Evolutionary conservation across 1,140 invertebrate species (phyloP), one percentile per base, ranked within the genome.

Genomic region (Philotrypesis tridentata): DNA sequence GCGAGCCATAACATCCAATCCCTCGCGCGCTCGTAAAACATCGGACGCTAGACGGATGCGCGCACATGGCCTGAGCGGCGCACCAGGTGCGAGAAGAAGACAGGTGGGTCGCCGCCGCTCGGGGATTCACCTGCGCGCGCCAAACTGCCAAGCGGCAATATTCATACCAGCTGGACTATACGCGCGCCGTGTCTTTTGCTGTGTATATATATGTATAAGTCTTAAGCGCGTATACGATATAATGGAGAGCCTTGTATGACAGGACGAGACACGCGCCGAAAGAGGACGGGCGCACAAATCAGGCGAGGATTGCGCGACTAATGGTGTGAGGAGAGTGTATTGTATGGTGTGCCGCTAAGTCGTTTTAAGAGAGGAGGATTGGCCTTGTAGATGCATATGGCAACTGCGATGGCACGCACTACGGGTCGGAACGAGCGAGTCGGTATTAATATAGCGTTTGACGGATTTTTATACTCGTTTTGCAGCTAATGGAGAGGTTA

Each of bases 111-210:
- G 17, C 48, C 68, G 17, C 48, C 68, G 37, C 40, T 43, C 29
- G 67, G 77, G 48, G 77, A 79, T 71, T 79, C 77, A 79, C 77
- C 77, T 79, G 77, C 77, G 29, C 61, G 61, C 23, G 61, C 9
- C 61, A 65, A 63, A 68, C 78, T 79, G 77, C 31, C 68, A 27
- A 1, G 17, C 31, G 27, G 9, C 43, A 71, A 80, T n/a, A n/a
- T 80, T 73, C 55, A n/a, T n/a, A 70, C 78, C 78, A 80, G 78
- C 68, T 80, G 78, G 48, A 25, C 68, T 29, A 1, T 21, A 78
- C 4, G 12, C 17, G n/a, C 48, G 61, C 8, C 7, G 25, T 65
- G 48, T 5, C n/a, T 55, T 14, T n/a, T 43, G 7, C 12, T 55
- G 48, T n/a, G 48, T n/a, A 55, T 7, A 17, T 55, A 2, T 55